Percentiles rank a stretch among this genome's conserved stretches.
Evolutionary conservation across 2,113 vertebrate genomes (phyloP).

Genomic region (Chaetops frenatus): DNA sequence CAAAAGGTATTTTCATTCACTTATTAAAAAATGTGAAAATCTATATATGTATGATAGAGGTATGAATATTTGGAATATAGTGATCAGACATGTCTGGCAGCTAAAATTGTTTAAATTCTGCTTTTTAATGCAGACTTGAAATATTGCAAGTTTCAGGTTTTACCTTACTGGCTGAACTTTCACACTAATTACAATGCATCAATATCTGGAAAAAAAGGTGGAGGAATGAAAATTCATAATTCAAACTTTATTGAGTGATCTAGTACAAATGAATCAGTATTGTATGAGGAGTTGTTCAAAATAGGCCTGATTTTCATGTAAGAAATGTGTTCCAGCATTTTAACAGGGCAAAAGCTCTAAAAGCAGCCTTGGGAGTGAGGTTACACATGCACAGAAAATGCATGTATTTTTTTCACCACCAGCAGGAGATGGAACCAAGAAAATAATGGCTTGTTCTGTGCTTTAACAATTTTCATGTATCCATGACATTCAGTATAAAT

Average conservation of each 20-base stretch:
- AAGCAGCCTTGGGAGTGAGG: not conserved
- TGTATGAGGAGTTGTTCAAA: not conserved
- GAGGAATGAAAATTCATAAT: not conserved
- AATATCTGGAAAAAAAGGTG: not conserved
- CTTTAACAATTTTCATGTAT: not conserved
- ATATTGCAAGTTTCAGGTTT: not conserved
- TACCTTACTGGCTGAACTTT: not conserved
- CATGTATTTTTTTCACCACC: not conserved
- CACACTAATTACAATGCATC: not conserved
- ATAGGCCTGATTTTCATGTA: not conserved
- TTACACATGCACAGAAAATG: not conserved
- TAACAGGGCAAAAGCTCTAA: not conserved
- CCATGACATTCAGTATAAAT: not conserved
- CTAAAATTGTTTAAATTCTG: not conserved
- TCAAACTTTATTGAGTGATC: not conserved
- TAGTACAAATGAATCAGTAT: not conserved
- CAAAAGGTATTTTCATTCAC: slow-evolving; percentile 69
- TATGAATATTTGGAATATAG: not conserved
- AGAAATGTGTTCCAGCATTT: not conserved
- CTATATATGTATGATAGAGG: slow-evolving; percentile 38
- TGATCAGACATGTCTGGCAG: not conserved
- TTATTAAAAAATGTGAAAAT: slow-evolving; percentile 62
- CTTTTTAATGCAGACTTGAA: not conserved
- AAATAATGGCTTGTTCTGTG: not conserved
- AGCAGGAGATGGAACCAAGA: not conserved